These are phyloP conservation scores for Oncorhynchus kisutch DNA, from an alignment of 2,113 vertebrate species.

Conservation along the genomic window DNA sequence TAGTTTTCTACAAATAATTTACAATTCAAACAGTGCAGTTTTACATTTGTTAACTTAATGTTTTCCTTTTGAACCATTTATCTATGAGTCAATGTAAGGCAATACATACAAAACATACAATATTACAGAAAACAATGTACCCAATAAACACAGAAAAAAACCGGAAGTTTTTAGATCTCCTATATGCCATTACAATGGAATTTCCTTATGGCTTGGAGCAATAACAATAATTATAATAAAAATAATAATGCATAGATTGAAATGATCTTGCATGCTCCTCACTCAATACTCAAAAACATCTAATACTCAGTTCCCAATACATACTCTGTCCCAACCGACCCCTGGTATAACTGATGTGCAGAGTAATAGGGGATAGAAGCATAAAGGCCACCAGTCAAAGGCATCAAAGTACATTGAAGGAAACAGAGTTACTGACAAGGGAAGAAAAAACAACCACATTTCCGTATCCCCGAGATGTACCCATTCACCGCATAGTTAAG, in stretches of 20 bases:
- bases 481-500: slow-evolving; percentile 41
- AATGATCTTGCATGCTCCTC: slow-evolving; percentile 82
- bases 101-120: slow-evolving; percentile 75
- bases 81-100: slow-evolving; percentile 86
- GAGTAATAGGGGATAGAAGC: slow-evolving; percentile 73
- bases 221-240: slow-evolving; percentile 71
- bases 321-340: slow-evolving; percentile 63
- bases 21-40: slow-evolving; percentile 98
- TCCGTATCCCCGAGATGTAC: slow-evolving; percentile 53
- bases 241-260: slow-evolving; percentile 94
- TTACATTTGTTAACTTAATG: slow-evolving; percentile 97
- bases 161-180: slow-evolving; percentile 81
- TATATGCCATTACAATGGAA: slow-evolving; percentile 85
- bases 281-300: slow-evolving; percentile 48
- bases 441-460: slow-evolving; percentile 38
- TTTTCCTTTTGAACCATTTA: slow-evolving; percentile 88
- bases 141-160: slow-evolving; percentile 76
- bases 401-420: slow-evolving; percentile 77
- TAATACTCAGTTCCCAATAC: slow-evolving; percentile 73
- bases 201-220: slow-evolving; percentile 92
- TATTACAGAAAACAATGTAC: slow-evolving; percentile 83
- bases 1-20: slow-evolving; percentile 99
- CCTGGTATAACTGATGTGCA: slow-evolving; percentile 74
- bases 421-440: slow-evolving; percentile 43
- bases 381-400: slow-evolving; percentile 83